Base-by-base conservation (phyloP, 2,113 vertebrate genomes). In the Pseudopodoces humilis region DNA sequence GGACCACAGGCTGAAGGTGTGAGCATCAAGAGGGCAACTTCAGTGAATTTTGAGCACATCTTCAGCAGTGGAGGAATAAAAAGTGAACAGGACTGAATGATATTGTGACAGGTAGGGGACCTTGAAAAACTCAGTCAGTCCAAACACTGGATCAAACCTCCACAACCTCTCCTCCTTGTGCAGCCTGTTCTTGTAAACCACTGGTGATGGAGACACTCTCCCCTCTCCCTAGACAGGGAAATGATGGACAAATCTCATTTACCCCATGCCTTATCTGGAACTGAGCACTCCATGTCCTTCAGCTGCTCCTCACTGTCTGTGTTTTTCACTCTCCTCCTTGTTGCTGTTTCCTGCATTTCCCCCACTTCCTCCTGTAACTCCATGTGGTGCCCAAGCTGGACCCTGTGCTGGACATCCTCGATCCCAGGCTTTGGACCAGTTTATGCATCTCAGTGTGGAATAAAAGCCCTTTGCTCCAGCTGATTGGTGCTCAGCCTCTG, bases 171-270 rank as follows among this genome's bases (percentile, higher is more conserved):
- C 39, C 63, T 92, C 52, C 60, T 83, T 83, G 56, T 88, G 56
- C 88, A 86, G 80, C 44, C 35, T 90, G 83, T 86, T 83, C 76
- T 70, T 75, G 64, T 90, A 95, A 96, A 90, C 64, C 80, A 52
- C 35, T 35, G 19, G 27, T 60, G 83, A 75, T 93, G 76, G 83
- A 77, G 83, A 90, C 74, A 22, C 53, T 53, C 63, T 59, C 5
- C 30, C 67, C 11, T 84, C 52, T 78, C 21, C 44, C 77, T 30
- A 68, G 74, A 71, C 46, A 55, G 37, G 55, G 50, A 86, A 67
- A 47, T 43, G 83, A 81, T 69, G 52, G 25, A 52, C 22, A 4
- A 88, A 78, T 67, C 79, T 55, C 68, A 25, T 68, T 78, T 92
- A 77, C 47, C 24, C 80, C n/a, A 1, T 23, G 76, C 25, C 65